Conservation (phyloP, 1,140 invertebrate genomes). For the Druon quercuslanigerum region DNA sequence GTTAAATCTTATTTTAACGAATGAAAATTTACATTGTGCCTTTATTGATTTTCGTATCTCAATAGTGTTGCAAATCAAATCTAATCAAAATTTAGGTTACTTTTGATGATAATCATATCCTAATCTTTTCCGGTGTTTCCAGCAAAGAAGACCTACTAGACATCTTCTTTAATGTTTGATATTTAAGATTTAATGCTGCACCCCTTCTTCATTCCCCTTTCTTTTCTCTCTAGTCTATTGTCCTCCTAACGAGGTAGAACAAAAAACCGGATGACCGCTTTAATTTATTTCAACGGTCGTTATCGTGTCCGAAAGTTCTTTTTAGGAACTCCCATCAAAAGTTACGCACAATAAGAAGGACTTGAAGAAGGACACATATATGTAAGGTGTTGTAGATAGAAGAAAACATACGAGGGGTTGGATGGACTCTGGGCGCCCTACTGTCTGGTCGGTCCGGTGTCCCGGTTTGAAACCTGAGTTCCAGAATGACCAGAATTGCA, state of each 20-base stretch:
- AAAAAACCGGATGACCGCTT: constrained; percentile 24
- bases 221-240: too few species aligned
- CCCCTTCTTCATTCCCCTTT: too few species aligned
- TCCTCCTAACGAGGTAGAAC: neutral
- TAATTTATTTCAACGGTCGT: constrained; percentile 29
- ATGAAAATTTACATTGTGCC: too few species aligned
- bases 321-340: neutral
- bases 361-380: neutral
- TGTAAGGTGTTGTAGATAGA: constrained; percentile 31
- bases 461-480: constrained; percentile 59
- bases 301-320: neutral
- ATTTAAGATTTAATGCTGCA: too few species aligned
- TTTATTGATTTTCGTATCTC: too few species aligned
- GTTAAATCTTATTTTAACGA: too few species aligned
- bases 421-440: constrained; percentile 64
- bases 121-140: too few species aligned
- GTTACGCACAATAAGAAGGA: neutral
- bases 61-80: too few species aligned
- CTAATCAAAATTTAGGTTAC: too few species aligned
- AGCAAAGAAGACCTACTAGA: too few species aligned
- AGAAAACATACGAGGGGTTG: constrained; percentile 53
- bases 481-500: constrained; percentile 53
- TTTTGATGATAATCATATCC: too few species aligned
- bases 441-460: constrained; percentile 68
- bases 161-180: too few species aligned